Evolutionary conservation across 2,113 vertebrate genomes (phyloP).

Genomic region (Nerophis ophidion): DNA sequence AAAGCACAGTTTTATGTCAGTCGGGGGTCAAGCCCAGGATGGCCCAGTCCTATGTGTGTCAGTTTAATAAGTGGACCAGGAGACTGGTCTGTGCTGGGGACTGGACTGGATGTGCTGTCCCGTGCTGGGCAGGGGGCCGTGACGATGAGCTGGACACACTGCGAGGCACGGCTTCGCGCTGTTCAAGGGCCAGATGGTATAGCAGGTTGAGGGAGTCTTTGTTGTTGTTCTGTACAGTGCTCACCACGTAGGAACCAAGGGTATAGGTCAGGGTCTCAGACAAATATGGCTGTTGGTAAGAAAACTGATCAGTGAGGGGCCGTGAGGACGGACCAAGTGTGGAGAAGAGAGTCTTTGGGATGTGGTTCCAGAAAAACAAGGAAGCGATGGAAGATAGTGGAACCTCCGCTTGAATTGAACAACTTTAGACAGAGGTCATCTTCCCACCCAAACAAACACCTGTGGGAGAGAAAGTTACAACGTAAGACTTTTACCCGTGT

Average conservation of each 20-base stretch:
- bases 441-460: conserved; percentile 33
- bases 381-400: background rate
- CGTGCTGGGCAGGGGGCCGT: conserved; percentile 46
- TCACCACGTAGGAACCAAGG: conserved; percentile 33
- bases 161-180: conserved; percentile 4
- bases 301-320: conserved; percentile 18
- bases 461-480: conserved; percentile 22
- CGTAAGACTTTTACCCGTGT: background rate
- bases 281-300: conserved; percentile 29
- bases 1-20: conserved; percentile 62
- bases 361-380: conserved; percentile 10
- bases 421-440: conserved; percentile 18
- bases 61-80: conserved; percentile 10
- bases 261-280: conserved; percentile 32
- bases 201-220: conserved; percentile 28
- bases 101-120: conserved; percentile 20
- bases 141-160: conserved; percentile 9
- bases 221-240: conserved; percentile 13
- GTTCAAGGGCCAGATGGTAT: conserved; percentile 18
- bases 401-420: conserved; percentile 2
- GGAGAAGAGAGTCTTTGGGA: conserved; percentile 11
- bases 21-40: conserved; percentile 31
- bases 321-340: conserved; percentile 3
- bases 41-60: conserved; percentile 26
- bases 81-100: conserved; percentile 19